Percentiles rank a stretch among this genome's conserved stretches.
These are phyloP conservation scores for Oxyruncus cristatus DNA, from an alignment of 2,113 vertebrate species.

Conservation along the genomic window DNA sequence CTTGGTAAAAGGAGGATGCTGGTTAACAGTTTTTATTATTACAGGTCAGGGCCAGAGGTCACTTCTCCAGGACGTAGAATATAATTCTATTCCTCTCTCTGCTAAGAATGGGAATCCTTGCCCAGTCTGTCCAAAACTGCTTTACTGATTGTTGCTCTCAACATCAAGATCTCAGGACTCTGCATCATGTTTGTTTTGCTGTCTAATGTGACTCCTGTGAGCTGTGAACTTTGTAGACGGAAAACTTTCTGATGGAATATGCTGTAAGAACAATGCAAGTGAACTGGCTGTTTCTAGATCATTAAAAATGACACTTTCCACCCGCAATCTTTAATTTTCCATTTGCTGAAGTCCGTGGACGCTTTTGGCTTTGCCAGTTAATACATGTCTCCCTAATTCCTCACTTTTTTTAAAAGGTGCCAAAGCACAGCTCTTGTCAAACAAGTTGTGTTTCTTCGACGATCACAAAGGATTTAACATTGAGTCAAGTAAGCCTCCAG, in stretches of 20 bases:
- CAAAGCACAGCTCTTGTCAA: not conserved
- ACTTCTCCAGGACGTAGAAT: not conserved
- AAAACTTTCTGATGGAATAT: not conserved
- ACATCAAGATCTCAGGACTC: not conserved
- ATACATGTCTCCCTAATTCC: not conserved
- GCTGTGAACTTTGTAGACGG: not conserved
- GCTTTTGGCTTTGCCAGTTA: not conserved
- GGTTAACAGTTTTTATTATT: not conserved
- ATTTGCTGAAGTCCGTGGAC: not conserved
- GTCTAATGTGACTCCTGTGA: not conserved
- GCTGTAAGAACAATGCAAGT: not conserved
- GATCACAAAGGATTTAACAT: not conserved
- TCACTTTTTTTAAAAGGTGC: not conserved
- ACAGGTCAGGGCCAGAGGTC: rapidly evolving
- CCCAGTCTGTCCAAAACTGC: not conserved
- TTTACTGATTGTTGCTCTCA: not conserved
- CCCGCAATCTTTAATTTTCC: not conserved
- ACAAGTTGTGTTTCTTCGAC: not conserved
- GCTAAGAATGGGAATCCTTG: not conserved
- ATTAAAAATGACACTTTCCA: not conserved
- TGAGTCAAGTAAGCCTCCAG: not conserved
- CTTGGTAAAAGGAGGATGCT: not conserved
- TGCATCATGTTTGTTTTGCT: not conserved
- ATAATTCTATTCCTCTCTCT: not conserved
- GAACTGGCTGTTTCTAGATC: not conserved